Evolutionary conservation across 2,113 vertebrate species (phyloP).

Genomic region (Brachypteracias leptosomus): DNA sequence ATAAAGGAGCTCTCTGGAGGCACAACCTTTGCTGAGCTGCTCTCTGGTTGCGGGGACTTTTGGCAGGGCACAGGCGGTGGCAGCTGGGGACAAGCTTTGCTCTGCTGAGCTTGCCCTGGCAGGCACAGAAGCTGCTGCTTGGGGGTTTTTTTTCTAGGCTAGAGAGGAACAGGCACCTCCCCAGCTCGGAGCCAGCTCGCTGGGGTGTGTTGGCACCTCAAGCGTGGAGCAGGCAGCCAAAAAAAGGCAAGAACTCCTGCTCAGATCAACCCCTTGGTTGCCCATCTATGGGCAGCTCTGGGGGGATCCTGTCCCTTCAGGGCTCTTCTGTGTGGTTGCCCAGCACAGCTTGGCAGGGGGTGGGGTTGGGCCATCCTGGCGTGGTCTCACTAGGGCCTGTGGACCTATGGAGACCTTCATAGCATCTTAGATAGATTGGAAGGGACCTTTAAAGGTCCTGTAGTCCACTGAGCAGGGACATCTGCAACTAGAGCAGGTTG

Average conservation of each 20-base stretch:
- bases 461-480: too few relatives aligned
- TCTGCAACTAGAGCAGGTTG: too few relatives aligned
- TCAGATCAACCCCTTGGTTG: accelerated
- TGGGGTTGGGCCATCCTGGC: neutral
- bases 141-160: neutral
- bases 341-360: neutral
- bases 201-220: neutral
- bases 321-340: accelerated
- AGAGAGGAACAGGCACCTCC: neutral
- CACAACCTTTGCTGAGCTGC: neutral
- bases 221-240: accelerated
- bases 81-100: neutral
- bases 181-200: neutral
- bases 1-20: accelerated
- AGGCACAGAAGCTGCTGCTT: neutral
- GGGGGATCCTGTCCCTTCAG: neutral
- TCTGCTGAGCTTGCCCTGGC: neutral
- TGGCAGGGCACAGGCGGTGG: neutral
- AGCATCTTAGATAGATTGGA: too few relatives aligned
- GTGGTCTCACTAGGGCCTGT: accelerated
- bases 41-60: neutral
- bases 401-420: neutral
- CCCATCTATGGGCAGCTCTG: neutral
- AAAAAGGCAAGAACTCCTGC: neutral
- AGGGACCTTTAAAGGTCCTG: too few relatives aligned